Base-by-base conservation (phyloP, 2,888 invertebrate species). In the Diabrotica balteata region DNA sequence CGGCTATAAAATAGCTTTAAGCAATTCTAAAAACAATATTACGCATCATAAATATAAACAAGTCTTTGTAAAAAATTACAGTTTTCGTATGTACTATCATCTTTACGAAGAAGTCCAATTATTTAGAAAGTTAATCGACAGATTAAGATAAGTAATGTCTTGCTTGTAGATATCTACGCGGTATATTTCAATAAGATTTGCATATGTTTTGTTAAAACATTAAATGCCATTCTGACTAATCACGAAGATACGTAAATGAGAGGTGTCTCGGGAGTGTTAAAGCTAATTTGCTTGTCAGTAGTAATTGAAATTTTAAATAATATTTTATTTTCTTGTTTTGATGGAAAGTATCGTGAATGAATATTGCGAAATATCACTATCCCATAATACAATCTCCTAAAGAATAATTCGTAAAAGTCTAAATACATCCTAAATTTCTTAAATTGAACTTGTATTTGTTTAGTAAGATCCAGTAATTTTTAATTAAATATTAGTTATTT, bases 51-150 rank as follows among this genome's bases (percentile, higher is more conserved):
- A 46, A 17, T 46, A 6, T 7, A 42, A 44, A 22, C 32, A 61
- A 61, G 10, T 9, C 17, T 50, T 43, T 32, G 42, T 45, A 51
- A 58, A 11, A 57, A 49, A 50, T 50, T 63, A 63, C 43, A 58
- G 52, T 46, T 42, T 7, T 58, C 63, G 10, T 67, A 52, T 47
- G 51, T 52, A 49, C 44, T 32, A 55, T 50, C 54, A 54, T 66
- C 53, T 55, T 67, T 53, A 63, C 54, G 11, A 59, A 53, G 62
- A 67, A 67, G 59, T 53, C 54, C 63, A 62, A 67, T 67, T 63
- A 67, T 59, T 67, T 62, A 63, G 67, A 67, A 67, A 67, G 67
- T 59, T 67, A 62, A 63, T 67, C 53, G 52, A 59, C 58, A 53
- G 51, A 63, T 67, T 67, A 53, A 67, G 67, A 59, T 59, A 62